Base-by-base conservation (phyloP, 2,113 vertebrate species). In the Oreotrochilus melanogaster region DNA sequence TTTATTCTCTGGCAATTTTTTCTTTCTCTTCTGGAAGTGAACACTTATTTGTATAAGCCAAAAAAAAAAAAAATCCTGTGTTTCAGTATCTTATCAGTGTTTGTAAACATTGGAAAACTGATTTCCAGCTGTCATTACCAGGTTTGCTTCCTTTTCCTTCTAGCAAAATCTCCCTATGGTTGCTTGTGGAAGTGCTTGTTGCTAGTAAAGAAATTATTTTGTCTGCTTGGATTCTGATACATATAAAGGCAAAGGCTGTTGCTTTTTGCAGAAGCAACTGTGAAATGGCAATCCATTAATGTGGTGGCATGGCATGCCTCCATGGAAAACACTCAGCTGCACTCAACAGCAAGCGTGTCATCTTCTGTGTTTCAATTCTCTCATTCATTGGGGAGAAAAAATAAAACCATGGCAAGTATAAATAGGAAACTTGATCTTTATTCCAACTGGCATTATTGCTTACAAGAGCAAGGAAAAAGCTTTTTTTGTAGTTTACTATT, bases 391-490 rank as follows among this genome's bases (percentile, higher is more conserved):
- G n/a, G 27, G 51, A 11, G 21, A 54, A 64, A 89, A 75, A 24
- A 81, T 30, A 31, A 43, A 61, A 47, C 21, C 54, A 39, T 27
- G 19, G 37, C 61, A 95, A 90, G 54, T 62, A 42, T 67, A 94
- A 92, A 96, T 88, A 64, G 95, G 86, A 92, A 94, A 60, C 62
- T 61, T 86, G 79, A 51, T 88, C 67, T 92, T 88, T 54, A 76
- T 91, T 97, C 86, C 60, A 92, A 78, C 65, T 92, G 80, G 48
- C 31, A 39, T 92, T 93, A 74, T 87, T 91, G 89, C 88, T 86
- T 88, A 78, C 19, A 42, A 69, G 45, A 79, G 22, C 45, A 89
- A 58, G 30, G n/a, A 42, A 93, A 91, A 85, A 15, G 4, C 23
- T 30, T 93, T 85, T 80, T 81, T 65, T 85, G 61, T 73, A 16